These are phyloP conservation scores for Danaus chrysippus DNA, from an alignment of 2,888 invertebrate genomes.

Conservation along the genomic window DNA sequence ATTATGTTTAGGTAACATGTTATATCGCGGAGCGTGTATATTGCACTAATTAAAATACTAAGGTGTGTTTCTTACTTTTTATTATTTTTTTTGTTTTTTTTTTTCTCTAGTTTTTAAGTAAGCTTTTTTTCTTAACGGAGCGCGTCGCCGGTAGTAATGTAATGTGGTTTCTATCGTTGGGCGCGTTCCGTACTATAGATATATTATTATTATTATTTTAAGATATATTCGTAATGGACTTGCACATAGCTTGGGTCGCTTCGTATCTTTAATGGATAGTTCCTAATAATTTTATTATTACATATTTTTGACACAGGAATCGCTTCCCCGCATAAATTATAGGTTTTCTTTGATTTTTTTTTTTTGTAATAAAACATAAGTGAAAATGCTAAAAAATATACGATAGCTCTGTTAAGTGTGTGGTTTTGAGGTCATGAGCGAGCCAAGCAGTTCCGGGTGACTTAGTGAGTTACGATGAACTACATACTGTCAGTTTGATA, in stretches of 20 bases:
- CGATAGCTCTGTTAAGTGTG: too few species aligned
- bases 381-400: background rate
- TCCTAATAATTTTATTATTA: constrained; percentile 50
- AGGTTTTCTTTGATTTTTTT: background rate
- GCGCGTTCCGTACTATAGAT: constrained; percentile 30
- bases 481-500: too few species aligned
- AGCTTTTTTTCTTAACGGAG: constrained; percentile 55
- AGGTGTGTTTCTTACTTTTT: constrained; percentile 48
- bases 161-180: constrained; percentile 14
- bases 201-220: constrained; percentile 32
- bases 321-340: constrained; percentile 2
- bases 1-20: constrained; percentile 36
- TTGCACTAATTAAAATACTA: constrained; percentile 46
- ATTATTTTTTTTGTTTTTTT: constrained; percentile 47
- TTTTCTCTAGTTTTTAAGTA: constrained; percentile 65
- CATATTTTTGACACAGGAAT: constrained; percentile 30
- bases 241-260: constrained; percentile 59
- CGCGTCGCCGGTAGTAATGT: constrained; percentile 25
- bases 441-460: too few species aligned
- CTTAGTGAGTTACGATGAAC: too few species aligned
- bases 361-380: background rate
- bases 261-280: constrained; percentile 54
- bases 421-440: too few species aligned
- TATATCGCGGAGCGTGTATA: constrained; percentile 40
- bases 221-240: constrained; percentile 37